Conservation (phyloP, 2,113 vertebrate species). For the Brachionichthys hirsutus region DNA sequence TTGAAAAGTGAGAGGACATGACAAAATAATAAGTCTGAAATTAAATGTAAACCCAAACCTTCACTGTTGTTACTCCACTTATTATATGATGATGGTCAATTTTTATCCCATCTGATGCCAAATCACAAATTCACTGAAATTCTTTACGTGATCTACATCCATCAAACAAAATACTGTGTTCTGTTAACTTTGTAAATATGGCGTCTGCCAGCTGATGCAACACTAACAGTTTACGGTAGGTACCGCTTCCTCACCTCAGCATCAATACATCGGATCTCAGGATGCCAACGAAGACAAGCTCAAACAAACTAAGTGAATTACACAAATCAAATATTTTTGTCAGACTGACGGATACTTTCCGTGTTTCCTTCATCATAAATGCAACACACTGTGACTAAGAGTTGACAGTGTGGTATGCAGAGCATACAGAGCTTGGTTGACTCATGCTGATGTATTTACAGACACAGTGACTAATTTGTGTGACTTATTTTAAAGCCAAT, state of each 20-base stretch:
- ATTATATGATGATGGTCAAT: too few species aligned
- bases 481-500: not conserved
- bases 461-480: constrained; percentile 14
- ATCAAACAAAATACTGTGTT: too few species aligned
- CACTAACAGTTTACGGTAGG: too few species aligned
- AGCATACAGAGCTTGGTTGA: constrained; percentile 14
- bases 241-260: not conserved
- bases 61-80: too few species aligned
- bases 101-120: too few species aligned
- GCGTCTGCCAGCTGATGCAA: too few species aligned
- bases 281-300: not conserved
- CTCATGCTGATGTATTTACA: constrained; percentile 29
- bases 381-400: constrained; percentile 44
- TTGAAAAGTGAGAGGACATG: not conserved
- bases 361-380: constrained; percentile 22
- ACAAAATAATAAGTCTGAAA: not conserved
- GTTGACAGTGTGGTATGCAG: constrained; percentile 13
- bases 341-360: constrained; percentile 12
- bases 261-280: not conserved
- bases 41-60: too few species aligned
- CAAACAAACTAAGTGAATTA: not conserved
- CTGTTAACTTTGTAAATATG: too few species aligned
- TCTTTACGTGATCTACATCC: too few species aligned
- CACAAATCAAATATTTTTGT: constrained; percentile 4
- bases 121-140: too few species aligned